A percentile compares a stretch with the other conserved stretches of the same genome.
These are phyloP conservation scores for Euplagia quadripunctaria DNA, from an alignment of 2,888 invertebrate genomes.

Conservation along the genomic window DNA sequence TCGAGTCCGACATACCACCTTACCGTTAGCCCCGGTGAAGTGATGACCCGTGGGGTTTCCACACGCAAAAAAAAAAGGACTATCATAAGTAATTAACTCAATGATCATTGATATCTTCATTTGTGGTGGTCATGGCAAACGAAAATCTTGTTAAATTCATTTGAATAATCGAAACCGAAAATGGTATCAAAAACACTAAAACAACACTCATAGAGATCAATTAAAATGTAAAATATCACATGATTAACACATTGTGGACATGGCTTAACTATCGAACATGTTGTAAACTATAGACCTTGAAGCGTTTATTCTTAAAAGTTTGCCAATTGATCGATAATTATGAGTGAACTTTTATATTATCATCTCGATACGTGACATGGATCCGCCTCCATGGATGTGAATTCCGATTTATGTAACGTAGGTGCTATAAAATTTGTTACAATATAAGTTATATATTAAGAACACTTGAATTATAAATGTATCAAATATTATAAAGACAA, in stretches of 20 bases:
- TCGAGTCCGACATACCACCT: too few species aligned
- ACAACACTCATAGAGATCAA: neutral
- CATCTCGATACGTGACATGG: conserved; percentile 20
- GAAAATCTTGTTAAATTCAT: neutral
- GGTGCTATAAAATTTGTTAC: neutral
- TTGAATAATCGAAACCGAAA: too few species aligned
- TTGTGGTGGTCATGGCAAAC: neutral
- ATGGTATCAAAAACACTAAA: too few species aligned
- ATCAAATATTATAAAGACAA: too few species aligned
- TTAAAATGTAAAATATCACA: too few species aligned
- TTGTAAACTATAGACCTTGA: conserved; percentile 35
- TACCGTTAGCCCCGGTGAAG: too few species aligned
- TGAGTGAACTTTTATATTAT: conserved; percentile 17
- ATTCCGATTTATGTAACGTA: neutral
- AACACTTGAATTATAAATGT: too few species aligned
- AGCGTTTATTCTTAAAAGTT: conserved; percentile 37
- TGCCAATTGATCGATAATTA: conserved; percentile 41
- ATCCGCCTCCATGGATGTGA: conserved; percentile 13
- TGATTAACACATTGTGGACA: conserved; percentile 14
- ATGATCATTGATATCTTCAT: neutral
- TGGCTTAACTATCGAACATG: conserved; percentile 24
- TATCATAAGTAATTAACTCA: neutral
- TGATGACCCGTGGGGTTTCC: too few species aligned
- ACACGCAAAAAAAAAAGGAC: too few species aligned
- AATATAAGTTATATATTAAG: too few species aligned